Evolutionary conservation across 2,797 vertebrate species (phyloP).

Genomic region (Phalanger gymnotis): DNA sequence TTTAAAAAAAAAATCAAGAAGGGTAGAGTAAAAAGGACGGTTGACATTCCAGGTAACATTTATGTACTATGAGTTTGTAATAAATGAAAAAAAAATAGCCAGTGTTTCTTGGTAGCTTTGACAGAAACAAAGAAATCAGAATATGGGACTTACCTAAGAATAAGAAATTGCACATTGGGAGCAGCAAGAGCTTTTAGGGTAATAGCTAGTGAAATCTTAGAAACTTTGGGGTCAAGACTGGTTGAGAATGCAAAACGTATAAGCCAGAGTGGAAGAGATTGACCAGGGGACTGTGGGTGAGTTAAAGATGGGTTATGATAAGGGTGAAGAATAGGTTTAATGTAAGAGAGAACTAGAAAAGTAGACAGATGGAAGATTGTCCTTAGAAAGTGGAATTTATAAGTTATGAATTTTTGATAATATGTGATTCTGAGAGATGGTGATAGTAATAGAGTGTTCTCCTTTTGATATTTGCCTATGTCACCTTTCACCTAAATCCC

Average conservation of each 20-base stretch:
- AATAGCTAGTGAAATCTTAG: not conserved
- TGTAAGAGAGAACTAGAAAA: not conserved
- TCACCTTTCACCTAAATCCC: conserved; percentile 7
- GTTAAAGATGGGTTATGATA: not conserved
- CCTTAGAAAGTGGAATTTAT: not conserved
- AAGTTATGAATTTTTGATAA: not conserved
- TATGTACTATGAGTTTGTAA: not conserved
- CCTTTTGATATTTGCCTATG: conserved; percentile 4
- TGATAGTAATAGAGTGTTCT: not conserved
- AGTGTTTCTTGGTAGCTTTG: not conserved
- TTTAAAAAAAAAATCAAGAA: not conserved
- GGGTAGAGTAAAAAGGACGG: not conserved
- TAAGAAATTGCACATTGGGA: not conserved
- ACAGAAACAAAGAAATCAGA: not conserved
- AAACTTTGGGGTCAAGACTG: not conserved
- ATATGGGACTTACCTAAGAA: not conserved
- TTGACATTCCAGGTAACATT: not conserved
- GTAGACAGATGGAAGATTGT: not conserved
- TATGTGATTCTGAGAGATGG: not conserved
- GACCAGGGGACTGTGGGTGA: not conserved
- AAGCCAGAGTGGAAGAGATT: not conserved
- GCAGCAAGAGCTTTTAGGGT: not conserved
- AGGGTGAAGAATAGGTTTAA: not conserved
- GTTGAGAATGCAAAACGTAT: not conserved
- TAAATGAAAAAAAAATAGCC: not conserved